A percentile compares a stretch with the other conserved stretches of the same genome.
Conservation (phyloP, 2,888 invertebrate species). For the Digitonthophagus gazella region DNA sequence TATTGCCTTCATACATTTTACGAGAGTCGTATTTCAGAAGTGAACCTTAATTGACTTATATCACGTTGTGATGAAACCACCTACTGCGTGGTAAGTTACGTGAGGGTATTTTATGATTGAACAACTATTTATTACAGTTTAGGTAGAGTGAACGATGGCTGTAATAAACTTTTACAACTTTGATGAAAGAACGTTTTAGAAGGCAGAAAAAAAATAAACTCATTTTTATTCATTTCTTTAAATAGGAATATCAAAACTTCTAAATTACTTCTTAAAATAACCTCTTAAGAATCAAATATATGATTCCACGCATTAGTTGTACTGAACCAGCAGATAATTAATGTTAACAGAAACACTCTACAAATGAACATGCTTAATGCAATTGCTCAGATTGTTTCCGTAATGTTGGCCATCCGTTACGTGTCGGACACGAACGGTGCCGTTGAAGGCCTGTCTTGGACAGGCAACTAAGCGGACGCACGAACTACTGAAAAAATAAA, state of each 20-base stretch:
- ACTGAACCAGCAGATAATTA: not conserved
- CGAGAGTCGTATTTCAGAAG: not conserved
- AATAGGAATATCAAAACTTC: too few species aligned
- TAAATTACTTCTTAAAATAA: too few species aligned
- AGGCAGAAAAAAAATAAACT: not conserved
- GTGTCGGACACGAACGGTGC: not conserved
- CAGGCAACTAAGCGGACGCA: not conserved
- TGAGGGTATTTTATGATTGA: not conserved
- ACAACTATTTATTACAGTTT: not conserved
- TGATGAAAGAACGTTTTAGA: not conserved
- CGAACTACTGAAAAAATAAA: not conserved
- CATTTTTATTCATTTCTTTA: too few species aligned
- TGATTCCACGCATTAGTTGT: too few species aligned
- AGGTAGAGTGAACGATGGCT: not conserved
- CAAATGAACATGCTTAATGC: not conserved
- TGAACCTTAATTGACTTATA: not conserved
- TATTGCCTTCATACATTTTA: not conserved
- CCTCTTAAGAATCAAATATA: too few species aligned
- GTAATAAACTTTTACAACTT: not conserved
- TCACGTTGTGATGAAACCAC: not conserved
- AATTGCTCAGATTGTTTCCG: not conserved
- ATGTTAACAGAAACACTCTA: not conserved
- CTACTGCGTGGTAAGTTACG: not conserved
- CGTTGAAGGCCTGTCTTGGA: not conserved
- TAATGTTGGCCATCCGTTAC: not conserved